Percentiles rank a stretch among this genome's conserved stretches.
phyloP scores from a whole-genome alignment of 1,140 invertebrate genomes.

The Aphelinus atriplicis region DNA sequence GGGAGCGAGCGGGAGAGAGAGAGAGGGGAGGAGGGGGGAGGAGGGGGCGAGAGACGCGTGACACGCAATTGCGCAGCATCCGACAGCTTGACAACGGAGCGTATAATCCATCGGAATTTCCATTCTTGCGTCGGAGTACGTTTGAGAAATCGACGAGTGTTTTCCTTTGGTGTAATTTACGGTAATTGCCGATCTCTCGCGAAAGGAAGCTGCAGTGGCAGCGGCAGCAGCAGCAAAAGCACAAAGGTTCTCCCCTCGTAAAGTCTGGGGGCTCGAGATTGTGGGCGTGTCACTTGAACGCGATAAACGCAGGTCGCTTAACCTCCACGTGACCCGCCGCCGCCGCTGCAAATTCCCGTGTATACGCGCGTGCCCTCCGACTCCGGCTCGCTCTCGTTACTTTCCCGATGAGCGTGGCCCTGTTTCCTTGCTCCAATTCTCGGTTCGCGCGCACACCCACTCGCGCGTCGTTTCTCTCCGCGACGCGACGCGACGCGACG shows the following conservation, averaged over 20 bases:
- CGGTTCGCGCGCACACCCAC: background rate
- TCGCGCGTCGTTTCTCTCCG: no score
- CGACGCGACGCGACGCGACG: no score
- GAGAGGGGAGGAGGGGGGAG: background rate
- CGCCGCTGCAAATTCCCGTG: conserved; percentile 20
- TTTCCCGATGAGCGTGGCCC: background rate
- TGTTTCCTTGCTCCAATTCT: background rate
- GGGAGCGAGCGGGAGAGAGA: no score
- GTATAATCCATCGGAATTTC: conserved; percentile 18
- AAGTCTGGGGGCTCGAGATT: conserved; percentile 21
- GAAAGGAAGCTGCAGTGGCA: conserved; percentile 21
- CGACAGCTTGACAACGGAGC: no score
- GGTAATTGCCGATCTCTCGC: conserved; percentile 37
- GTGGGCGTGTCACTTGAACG: conserved; percentile 40
- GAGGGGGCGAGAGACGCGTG: background rate
- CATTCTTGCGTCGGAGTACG: conserved; percentile 14
- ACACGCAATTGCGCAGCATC: background rate
- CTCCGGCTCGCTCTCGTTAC: no score
- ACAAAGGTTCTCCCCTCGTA: conserved; percentile 20
- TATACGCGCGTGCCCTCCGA: background rate
- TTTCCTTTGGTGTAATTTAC: conserved; percentile 42
- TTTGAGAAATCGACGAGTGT: conserved; percentile 31
- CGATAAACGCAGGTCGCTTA: conserved; percentile 41
- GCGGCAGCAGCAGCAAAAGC: background rate
- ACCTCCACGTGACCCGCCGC: conserved; percentile 27